Percentiles rank a stretch among this genome's conserved stretches.
Conservation (phyloP, 2,797 vertebrate species). For the Zalophus californianus region DNA sequence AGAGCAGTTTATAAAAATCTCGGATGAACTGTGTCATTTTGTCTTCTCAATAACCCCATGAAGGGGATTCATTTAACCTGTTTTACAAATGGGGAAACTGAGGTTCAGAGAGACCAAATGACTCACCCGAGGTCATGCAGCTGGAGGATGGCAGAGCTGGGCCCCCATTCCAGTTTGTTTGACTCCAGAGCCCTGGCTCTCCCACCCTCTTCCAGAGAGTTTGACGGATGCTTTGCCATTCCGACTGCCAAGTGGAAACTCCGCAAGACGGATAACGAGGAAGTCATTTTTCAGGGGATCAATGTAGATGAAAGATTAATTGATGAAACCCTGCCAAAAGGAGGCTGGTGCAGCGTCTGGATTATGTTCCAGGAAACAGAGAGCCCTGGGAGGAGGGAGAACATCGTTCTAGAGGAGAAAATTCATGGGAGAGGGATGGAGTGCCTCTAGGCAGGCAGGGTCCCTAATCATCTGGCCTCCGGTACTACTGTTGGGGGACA, state of each 20-base stretch:
- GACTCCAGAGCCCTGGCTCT: neutral
- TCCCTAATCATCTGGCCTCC: neutral
- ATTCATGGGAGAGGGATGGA: neutral
- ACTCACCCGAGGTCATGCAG: neutral
- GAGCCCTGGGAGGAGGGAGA: slow-evolving; percentile 20
- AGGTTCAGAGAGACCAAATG: neutral
- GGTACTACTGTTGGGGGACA: neutral
- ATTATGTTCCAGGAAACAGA: slow-evolving; percentile 52
- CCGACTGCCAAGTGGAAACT: slow-evolving; percentile 56
- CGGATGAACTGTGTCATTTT: neutral
- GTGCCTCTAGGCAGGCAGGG: neutral
- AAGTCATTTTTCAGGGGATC: slow-evolving; percentile 74
- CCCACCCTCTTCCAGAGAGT: neutral
- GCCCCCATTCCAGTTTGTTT: neutral
- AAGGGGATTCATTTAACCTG: neutral
- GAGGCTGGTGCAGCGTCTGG: slow-evolving; percentile 5
- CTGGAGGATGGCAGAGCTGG: neutral
- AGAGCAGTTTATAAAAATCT: neutral
- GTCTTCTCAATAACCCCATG: neutral
- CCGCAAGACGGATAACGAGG: slow-evolving; percentile 63
- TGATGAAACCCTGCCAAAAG: slow-evolving; percentile 53
- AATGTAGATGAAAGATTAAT: slow-evolving; percentile 70
- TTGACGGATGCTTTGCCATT: neutral
- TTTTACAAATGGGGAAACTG: neutral
- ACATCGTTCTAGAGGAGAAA: neutral